Conservation (phyloP, 2,113 vertebrate genomes). For the Hypocryptadius cinnamomeus region DNA sequence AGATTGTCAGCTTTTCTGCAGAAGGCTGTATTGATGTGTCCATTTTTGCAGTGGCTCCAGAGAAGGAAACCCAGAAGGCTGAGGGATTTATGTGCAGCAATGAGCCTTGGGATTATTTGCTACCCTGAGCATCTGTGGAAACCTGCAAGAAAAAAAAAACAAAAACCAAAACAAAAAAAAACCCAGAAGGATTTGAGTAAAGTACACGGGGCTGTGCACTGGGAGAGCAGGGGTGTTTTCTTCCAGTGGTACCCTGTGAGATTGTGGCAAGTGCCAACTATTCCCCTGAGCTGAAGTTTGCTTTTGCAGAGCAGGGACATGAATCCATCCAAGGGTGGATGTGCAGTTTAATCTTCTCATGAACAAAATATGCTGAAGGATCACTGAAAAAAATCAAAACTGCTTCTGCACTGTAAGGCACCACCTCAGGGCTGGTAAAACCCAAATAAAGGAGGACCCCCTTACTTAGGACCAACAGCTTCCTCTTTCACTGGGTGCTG, state of each 20-base stretch:
- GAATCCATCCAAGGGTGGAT: not conserved
- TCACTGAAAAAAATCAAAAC: not conserved
- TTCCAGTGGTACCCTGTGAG: not conserved
- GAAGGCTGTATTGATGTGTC: slow-evolving; percentile 24
- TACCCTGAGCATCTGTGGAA: not conserved
- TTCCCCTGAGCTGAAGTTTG: not conserved
- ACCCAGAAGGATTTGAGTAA: not conserved
- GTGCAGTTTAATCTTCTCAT: not conserved
- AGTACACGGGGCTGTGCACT: not conserved
- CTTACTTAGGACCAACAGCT: not conserved
- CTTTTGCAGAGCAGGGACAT: not conserved
- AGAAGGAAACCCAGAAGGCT: not conserved
- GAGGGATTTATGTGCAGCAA: not conserved
- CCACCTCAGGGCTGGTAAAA: not conserved
- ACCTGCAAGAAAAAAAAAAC: not conserved
- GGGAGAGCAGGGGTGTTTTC: not conserved
- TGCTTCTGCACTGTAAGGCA: not conserved
- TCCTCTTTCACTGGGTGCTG: not conserved
- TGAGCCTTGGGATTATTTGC: not conserved
- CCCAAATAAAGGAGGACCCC: not conserved
- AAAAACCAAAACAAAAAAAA: not conserved
- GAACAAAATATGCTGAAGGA: not conserved
- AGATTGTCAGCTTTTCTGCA: slow-evolving; percentile 38
- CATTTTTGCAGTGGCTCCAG: not conserved
- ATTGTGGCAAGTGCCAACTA: not conserved